These are phyloP conservation scores for Tragelaphus strepsiceros DNA, from an alignment of 2,113 vertebrate species.

Conservation along the genomic window DNA sequence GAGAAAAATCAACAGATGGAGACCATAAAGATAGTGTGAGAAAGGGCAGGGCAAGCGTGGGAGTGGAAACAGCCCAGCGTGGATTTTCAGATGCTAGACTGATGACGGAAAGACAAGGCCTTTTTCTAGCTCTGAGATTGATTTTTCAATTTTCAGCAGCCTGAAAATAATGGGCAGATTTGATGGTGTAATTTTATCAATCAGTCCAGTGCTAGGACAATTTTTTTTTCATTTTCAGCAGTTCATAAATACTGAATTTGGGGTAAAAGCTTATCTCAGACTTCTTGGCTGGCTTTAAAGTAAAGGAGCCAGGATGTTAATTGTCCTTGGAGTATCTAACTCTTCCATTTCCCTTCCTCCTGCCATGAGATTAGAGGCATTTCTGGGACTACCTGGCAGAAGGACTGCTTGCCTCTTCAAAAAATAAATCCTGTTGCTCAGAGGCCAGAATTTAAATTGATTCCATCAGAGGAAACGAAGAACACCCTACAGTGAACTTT, in stretches of 20 bases:
- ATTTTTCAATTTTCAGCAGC: background rate
- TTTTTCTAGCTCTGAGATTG: background rate
- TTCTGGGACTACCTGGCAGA: background rate
- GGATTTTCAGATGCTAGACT: background rate
- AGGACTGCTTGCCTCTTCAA: background rate
- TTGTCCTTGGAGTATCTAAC: background rate
- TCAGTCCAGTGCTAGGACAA: background rate
- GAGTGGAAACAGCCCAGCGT: background rate
- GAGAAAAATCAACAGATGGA: background rate
- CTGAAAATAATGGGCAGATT: background rate
- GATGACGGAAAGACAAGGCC: background rate
- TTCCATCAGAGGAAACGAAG: constrained; percentile 30
- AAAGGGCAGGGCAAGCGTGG: background rate
- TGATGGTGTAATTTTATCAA: background rate
- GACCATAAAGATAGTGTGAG: background rate
- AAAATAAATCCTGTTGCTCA: background rate
- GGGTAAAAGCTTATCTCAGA: background rate
- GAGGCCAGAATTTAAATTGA: constrained; percentile 25
- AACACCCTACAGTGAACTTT: constrained; percentile 30
- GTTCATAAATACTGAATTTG: constrained; percentile 23
- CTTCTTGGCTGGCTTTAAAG: background rate
- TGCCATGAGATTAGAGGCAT: background rate
- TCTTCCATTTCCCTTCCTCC: background rate
- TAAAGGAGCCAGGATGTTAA: background rate
- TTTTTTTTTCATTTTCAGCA: background rate